Percentiles rank a stretch among this genome's conserved stretches.
These are phyloP conservation scores for Vanessa tameamea DNA, from an alignment of 1,140 invertebrate genomes.

Conservation along the genomic window DNA sequence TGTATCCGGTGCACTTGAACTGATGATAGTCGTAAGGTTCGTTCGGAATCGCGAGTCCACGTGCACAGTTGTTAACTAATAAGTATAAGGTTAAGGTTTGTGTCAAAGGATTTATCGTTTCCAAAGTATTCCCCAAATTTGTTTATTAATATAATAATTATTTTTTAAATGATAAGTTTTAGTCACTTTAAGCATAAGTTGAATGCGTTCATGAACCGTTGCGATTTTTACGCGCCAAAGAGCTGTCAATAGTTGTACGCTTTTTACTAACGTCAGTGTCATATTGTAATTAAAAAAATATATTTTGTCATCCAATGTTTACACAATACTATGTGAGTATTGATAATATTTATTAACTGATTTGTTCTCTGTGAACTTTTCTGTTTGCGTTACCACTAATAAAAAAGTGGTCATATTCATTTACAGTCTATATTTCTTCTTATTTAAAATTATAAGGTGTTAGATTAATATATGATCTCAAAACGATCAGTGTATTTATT, in stretches of 20 bases:
- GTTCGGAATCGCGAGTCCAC: constrained; percentile 66
- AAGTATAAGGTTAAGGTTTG: constrained; percentile 79
- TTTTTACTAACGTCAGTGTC: constrained; percentile 44
- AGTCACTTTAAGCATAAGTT: constrained; percentile 71
- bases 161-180: constrained; percentile 69
- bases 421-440: constrained; percentile 47
- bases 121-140: constrained; percentile 80
- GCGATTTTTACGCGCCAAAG: constrained; percentile 63
- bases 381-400: constrained; percentile 59
- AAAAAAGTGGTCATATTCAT: constrained; percentile 64
- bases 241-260: constrained; percentile 47
- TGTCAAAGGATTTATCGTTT: constrained; percentile 80
- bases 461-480: constrained; percentile 76
- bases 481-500: constrained; percentile 78
- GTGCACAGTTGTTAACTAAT: constrained; percentile 80
- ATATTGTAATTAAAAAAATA: constrained; percentile 39
- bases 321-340: constrained; percentile 53
- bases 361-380: constrained; percentile 47
- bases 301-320: constrained; percentile 49
- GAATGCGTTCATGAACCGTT: constrained; percentile 53
- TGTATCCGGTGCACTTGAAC: constrained; percentile 77
- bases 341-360: constrained; percentile 43
- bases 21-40: constrained; percentile 59
- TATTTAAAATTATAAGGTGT: constrained; percentile 69
- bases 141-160: constrained; percentile 60